Base-by-base conservation (phyloP, 2,113 vertebrate genomes). In the Falcunculus frontatus region DNA sequence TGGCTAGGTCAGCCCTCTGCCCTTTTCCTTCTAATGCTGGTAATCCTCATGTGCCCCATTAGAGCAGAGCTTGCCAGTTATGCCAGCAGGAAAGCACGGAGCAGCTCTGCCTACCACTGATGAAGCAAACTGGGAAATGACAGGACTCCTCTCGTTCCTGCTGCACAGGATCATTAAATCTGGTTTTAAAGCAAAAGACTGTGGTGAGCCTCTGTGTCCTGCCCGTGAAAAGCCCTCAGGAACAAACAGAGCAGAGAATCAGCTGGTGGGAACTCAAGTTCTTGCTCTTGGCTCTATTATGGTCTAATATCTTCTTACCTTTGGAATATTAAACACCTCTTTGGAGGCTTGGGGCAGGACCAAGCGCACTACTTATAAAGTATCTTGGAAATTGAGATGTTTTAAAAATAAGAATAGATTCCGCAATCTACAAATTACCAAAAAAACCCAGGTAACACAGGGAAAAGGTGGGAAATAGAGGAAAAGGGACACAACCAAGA, bases 41-140 rank as follows among this genome's bases (percentile, higher is more conserved):
- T 85, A 96, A 91, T 87, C 60, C 87, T 83, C 70, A 13, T 37
- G 49, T 63, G 77, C 86, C 81, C 81, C 84, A 86, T 47, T 84
- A 91, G 84, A 75, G 87, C 93, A 91, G 75, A 91, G 47, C 84
- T 37, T 79, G 83, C 86, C 84, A 86, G 62, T n/a, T 76, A 37
- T 70, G 85, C 85, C 87, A 84, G 80, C 75, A 91, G 62, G 49
- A 91, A 91, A 94, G 85, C 33, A 59, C 2, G 3, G n/a, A 64
- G 59, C 72, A 87, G 78, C 42, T 69, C 80, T 78, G 90, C 64
- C 65, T 18, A 11, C 83, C 87, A 76, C n/a, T 37, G 69, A 53
- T 74, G 67, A 79, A 94, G 59, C 70, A 95, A 94, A 57, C 8
- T 16, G 74, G 76, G 87, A 97, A 95, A 94, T 17, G 57, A 86